These are phyloP conservation scores for Eulemur macaco DNA, from an alignment of 2,113 vertebrate species.

Conservation along the genomic window DNA sequence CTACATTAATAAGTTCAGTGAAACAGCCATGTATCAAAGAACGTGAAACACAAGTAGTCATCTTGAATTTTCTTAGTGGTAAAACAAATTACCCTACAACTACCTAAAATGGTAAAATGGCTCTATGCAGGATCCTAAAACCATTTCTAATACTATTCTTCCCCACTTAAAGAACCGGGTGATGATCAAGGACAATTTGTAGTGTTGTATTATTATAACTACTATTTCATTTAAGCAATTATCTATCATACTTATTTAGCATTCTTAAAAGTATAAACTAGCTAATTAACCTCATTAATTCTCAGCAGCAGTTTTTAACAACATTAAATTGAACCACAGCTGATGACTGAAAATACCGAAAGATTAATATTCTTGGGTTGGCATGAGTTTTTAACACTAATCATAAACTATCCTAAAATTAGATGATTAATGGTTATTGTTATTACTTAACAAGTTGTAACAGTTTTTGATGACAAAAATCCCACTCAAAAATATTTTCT, in stretches of 20 bases:
- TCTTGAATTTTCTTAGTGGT: not conserved
- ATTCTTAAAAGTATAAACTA: not conserved
- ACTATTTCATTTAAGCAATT: not conserved
- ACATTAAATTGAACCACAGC: not conserved
- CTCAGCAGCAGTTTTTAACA: not conserved
- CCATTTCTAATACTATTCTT: not conserved
- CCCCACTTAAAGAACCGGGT: not conserved
- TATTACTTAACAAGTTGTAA: not conserved
- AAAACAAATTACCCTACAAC: fast-evolving
- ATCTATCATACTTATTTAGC: not conserved
- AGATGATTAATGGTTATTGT: not conserved
- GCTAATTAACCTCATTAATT: not conserved
- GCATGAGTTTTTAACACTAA: not conserved
- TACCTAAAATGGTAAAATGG: not conserved
- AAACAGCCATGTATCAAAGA: not conserved
- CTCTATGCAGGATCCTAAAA: not conserved
- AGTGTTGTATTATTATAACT: too few species aligned
- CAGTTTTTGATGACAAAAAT: not conserved
- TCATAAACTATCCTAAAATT: not conserved
- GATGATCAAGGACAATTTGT: not conserved
- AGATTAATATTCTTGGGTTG: not conserved
- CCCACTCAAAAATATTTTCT: not conserved
- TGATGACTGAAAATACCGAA: not conserved
- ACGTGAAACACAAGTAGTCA: not conserved
- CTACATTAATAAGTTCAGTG: not conserved